Base-by-base conservation (phyloP, 2,888 invertebrate species). In the Orthosia incerta region DNA sequence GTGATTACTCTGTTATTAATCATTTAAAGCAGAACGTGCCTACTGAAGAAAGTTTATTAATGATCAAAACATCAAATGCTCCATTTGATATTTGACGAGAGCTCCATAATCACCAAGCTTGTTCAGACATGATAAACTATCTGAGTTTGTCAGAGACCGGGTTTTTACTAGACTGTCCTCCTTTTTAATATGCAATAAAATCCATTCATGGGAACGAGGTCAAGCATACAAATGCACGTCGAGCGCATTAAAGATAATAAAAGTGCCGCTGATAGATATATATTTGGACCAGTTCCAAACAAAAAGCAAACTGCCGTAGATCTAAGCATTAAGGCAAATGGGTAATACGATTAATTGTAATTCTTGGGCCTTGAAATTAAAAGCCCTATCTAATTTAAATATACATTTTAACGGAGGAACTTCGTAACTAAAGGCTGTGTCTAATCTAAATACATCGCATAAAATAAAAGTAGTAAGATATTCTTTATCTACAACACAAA, bases 291-390 rank as follows among this genome's bases (percentile, higher is more conserved):
- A 67, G 73, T 82, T 90, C 88, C 89, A 91, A 90, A 84, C 74
- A 87, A 88, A 86, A 84, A 86, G 76, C 81, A 59, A 86, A 86
- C 83, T 86, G 77, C 84, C 82, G 81, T 85, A 84, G 84, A 81
- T 74, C 75, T 81, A 68, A 79, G 77, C 81, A 78, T 76, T 81
- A 88, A 85, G 76, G 83, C 87, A 88, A 90, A 89, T 89, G 88
- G 87, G 86, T 86, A 87, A 84, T 82, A 86, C 82, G 83, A 89
- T 88, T 90, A 88, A 90, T 90, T 88, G 88, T 88, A 85, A 80
- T 82, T 80, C 84, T 86, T 84, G 80, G 81, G 74, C 84, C 86
- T 83, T 87, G 74, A 86, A 89, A 89, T 89, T 80, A 84, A 85
- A 84, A 85, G 80, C 83, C 76, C 80, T 76, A 84, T 82, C 77